These are phyloP conservation scores for Strigamia transsilvanica DNA, from an alignment of 2,888 invertebrate species.

Conservation along the genomic window DNA sequence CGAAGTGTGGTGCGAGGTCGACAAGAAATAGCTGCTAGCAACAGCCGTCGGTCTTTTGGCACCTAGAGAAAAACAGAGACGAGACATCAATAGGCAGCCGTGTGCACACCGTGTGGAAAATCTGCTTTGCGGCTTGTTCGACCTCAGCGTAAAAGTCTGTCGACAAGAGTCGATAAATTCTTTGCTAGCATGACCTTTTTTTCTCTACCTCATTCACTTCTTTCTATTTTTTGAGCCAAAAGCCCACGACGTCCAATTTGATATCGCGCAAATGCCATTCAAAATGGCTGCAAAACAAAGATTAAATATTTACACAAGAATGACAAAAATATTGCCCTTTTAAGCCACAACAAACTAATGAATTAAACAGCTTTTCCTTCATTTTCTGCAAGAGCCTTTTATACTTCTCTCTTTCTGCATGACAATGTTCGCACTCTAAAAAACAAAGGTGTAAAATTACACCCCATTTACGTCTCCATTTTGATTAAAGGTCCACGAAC, in stretches of 20 bases:
- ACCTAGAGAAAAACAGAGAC: conserved; percentile 31
- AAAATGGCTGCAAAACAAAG: too few species aligned
- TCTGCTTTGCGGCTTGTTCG: conserved; percentile 48
- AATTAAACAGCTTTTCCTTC: too few species aligned
- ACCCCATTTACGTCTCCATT: too few species aligned
- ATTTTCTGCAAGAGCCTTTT: too few species aligned
- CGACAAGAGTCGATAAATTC: conserved; percentile 43
- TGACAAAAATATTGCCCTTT: too few species aligned
- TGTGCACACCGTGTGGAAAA: conserved; percentile 48
- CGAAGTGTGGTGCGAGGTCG: background rate
- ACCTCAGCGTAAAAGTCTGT: conserved; percentile 40
- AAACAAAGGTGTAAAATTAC: too few species aligned
- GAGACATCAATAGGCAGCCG: conserved; percentile 33
- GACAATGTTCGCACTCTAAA: too few species aligned
- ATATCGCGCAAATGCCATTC: background rate
- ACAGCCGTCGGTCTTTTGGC: conserved; percentile 36
- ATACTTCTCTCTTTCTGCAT: too few species aligned
- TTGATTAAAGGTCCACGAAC: too few species aligned
- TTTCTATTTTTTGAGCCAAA: background rate
- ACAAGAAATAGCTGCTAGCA: conserved; percentile 29
- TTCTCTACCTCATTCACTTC: background rate
- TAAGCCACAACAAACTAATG: too few species aligned
- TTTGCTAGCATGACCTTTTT: conserved; percentile 8
- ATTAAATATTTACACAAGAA: too few species aligned
- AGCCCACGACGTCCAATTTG: background rate